Base-by-base conservation (phyloP, 2,888 invertebrate species). In the Phaonia tiefii region DNA sequence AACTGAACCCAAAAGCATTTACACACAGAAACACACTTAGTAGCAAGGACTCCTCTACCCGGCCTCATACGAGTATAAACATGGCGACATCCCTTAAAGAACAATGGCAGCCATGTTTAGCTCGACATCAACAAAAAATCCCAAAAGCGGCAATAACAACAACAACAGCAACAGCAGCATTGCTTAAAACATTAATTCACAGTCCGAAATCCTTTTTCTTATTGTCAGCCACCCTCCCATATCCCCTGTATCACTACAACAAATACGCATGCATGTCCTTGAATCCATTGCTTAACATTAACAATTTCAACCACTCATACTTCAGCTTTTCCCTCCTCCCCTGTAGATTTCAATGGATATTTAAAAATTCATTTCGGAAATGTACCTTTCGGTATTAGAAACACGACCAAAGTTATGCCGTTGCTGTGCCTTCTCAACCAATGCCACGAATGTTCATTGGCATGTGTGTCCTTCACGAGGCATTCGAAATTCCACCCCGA, bases 1-100 rank as follows among this genome's bases (percentile, higher is more conserved):
- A 80, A 87, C 13, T 51, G n/a, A 67, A 63, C 84, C 84, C 86
- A 85, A 83, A 87, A 84, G 83, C 80, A 37, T 63, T 74, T 81
- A 80, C 66, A 56, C 76, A 46, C n/a, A 71, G n/a, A 63, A 77
- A 78, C 17, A 22, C 69, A 65, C 73, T 79, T 66, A 72, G 46
- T 11, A 11, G 44, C 44, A 69, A 20, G 69, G 22, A 37, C 56
- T 31, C 4, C 31, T 31, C 8, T 31, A 31, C 3, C 31, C 3
- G 31, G 3, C 31, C 3, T 54, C 54, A n/a, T n/a, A n/a, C n/a
- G n/a, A n/a, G 22, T 22, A 39, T 39, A 69, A 56, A 54, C 15
- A 56, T 56, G 26, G 54, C 51, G 67, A 63, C 39, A 69, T 49
- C 26, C 49, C 42, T 49, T 44, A 15, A 66, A 20, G 73, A 75